phyloP scores from a whole-genome alignment of 2,113 vertebrate genomes.

The Podilymbus podiceps region DNA sequence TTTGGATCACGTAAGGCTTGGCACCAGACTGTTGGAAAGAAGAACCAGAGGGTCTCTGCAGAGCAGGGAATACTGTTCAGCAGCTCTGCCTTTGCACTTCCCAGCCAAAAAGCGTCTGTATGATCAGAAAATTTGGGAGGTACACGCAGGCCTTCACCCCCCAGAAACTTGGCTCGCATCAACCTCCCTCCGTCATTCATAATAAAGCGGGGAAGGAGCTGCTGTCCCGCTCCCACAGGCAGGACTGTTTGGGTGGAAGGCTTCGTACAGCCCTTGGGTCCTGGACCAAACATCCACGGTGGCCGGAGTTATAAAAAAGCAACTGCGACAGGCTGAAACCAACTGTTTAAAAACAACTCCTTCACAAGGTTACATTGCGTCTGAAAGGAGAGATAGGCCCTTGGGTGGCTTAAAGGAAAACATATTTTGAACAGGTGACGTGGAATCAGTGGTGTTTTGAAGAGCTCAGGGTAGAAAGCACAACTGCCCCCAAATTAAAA shows the following conservation, averaged over 20 bases:
- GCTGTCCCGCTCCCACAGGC: neutral
- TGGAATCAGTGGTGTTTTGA: neutral
- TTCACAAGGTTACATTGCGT: neutral
- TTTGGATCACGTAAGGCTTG: neutral
- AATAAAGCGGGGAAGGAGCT: neutral
- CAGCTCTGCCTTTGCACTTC: neutral
- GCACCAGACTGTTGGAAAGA: neutral
- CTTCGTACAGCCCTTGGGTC: neutral
- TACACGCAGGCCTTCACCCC: neutral
- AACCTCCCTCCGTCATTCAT: neutral
- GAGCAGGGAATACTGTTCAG: neutral
- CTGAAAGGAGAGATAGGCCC: neutral
- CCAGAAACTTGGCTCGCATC: neutral
- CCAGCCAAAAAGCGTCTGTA: neutral
- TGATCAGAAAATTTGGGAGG: neutral
- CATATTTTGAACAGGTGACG: neutral
- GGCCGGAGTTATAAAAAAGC: neutral
- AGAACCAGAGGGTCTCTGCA: neutral
- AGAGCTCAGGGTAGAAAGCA: neutral
- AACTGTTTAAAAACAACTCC: neutral
- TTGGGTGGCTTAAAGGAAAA: neutral
- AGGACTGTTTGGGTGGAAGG: neutral
- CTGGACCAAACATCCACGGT: neutral
- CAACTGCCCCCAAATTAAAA: neutral
- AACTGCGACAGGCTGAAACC: neutral